phyloP scores from a whole-genome alignment of 2,888 invertebrate species.

The Erebia ligea region DNA sequence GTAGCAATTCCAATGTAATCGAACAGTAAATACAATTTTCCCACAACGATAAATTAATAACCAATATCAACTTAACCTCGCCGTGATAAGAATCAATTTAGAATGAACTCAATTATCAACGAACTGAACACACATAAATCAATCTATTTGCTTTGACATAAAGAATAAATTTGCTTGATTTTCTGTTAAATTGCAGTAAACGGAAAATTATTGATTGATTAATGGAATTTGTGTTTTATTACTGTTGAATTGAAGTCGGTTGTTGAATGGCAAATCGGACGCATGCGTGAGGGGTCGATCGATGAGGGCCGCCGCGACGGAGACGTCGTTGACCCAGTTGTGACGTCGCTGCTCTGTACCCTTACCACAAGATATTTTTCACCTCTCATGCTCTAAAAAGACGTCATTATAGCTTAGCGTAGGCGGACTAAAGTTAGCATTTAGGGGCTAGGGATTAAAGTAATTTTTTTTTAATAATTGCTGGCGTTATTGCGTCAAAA shows the following conservation, averaged over 20 bases:
- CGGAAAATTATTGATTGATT: constrained; percentile 22
- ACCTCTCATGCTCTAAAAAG: no score
- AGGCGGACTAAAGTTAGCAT: no score
- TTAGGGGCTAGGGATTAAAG: no score
- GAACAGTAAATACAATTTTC: constrained; percentile 6
- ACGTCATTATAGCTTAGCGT: no score
- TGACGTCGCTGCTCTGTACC: constrained; percentile 45
- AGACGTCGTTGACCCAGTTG: constrained; percentile 73
- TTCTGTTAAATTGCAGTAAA: constrained; percentile 42
- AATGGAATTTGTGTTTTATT: constrained; percentile 36
- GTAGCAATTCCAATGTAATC: constrained; percentile 10
- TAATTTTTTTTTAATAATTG: no score
- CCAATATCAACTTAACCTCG: constrained; percentile 29
- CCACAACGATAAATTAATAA: neutral
- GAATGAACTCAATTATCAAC: constrained; percentile 25
- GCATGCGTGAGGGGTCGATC: constrained; percentile 71
- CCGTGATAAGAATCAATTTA: constrained; percentile 27
- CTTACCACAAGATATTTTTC: no score
- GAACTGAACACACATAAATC: constrained; percentile 32
- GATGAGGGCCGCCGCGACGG: constrained; percentile 67
- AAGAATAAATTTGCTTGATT: constrained; percentile 34
- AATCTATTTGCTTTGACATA: constrained; percentile 35
- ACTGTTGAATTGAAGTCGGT: constrained; percentile 33
- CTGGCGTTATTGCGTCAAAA: no score
- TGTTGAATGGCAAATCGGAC: constrained; percentile 41